A percentile compares a stretch with the other conserved stretches of the same genome.
Conservation (phyloP, 2,888 invertebrate species). For the Ceratothoa steindachneri region DNA sequence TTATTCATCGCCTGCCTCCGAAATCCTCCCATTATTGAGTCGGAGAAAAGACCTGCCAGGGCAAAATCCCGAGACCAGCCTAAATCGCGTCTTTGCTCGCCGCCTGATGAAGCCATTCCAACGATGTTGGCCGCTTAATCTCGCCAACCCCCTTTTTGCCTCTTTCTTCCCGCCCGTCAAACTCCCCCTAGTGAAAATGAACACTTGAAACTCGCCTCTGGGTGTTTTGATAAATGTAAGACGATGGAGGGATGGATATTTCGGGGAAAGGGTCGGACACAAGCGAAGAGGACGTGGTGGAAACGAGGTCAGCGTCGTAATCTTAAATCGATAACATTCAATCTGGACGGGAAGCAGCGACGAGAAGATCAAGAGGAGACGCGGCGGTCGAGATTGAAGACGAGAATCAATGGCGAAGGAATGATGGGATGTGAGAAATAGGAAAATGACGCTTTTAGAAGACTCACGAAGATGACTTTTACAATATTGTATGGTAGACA, state of each 20-base stretch:
- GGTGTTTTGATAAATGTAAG: too few relatives aligned
- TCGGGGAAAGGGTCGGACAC: neutral
- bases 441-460: too few relatives aligned
- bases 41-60: neutral
- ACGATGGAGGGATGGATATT: too few relatives aligned
- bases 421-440: too few relatives aligned
- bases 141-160: neutral
- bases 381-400: neutral
- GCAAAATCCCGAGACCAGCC: neutral
- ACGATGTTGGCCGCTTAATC: neutral
- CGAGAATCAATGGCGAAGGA: neutral
- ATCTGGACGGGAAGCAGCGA: conserved; percentile 8
- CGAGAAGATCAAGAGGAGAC: neutral
- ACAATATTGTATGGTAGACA: too few relatives aligned
- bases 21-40: conserved; percentile 5
- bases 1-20: neutral
- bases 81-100: neutral
- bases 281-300: neutral
- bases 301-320: conserved; percentile 7
- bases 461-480: too few relatives aligned
- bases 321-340: conserved; percentile 13
- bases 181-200: too few relatives aligned
- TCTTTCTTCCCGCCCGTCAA: too few relatives aligned
- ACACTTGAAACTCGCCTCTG: neutral
- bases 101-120: neutral